Base-by-base conservation (phyloP, 2,888 invertebrate species). In the Vanessa cardui region DNA sequence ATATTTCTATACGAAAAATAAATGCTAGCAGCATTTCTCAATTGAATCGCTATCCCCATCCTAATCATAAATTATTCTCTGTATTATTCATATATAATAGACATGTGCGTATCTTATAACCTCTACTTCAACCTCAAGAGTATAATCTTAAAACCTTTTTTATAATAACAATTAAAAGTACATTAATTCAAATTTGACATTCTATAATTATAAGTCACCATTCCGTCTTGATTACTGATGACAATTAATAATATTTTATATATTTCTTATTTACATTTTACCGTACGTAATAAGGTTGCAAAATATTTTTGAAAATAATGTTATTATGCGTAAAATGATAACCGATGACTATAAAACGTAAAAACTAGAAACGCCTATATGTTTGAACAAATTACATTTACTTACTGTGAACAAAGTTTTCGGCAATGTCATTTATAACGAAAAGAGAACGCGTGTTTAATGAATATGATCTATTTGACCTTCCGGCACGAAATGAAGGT, bases 401-500 rank as follows among this genome's bases (percentile, higher is more conserved):
- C 77, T 69, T 71, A 83, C 80, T 84, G 80, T 77, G 77, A 74
- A 81, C 72, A 74, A 72, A 74, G 72, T 75, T 71, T 75, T 79
- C 76, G 77, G 78, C 76, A 58, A 92, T 92, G 92, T 92, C 92
- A 76, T 92, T 92, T 79, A 89, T 92, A 82, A 90, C 92, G 68
- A 92, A 92, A 81, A 82, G 92, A 62, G 92, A 92, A 72, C 87
- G 91, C 64, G 90, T 92, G 58, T 92, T 92, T 74, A 88, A 87
- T 72, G 90, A 91, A 64, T 90, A 90, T 73, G 93, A 93, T 59
- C 75, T 88, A 50, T 85, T 80, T 62, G 88, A 92, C 65, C 80
- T 93, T 74, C 92, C 93, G 18, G 78, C 88, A 50, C 85, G 91
- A 68, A 92, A 92, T 72, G 94, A 94, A 75, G 93, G 93, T 45